Conservation (phyloP, 2,797 vertebrate species). For the Anabacerthia variegaticeps region DNA sequence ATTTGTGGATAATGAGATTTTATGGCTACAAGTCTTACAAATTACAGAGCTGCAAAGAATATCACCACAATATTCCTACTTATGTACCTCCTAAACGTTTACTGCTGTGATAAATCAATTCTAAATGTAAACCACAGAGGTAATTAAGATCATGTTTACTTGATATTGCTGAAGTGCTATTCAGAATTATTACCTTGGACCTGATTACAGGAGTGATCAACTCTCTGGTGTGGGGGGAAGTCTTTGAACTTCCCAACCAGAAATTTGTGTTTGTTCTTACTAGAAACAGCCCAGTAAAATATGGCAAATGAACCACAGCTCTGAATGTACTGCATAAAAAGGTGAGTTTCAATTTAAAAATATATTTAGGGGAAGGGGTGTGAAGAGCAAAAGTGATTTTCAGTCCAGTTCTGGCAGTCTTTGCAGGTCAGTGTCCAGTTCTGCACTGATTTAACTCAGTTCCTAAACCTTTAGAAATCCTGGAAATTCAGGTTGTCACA, state of each 20-base stretch:
- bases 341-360: neutral
- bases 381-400: neutral
- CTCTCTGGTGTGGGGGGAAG: neutral
- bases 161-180: neutral
- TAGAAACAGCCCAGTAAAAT: neutral
- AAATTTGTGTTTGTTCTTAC: neutral
- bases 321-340: neutral
- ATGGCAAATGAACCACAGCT: neutral
- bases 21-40: neutral
- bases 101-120: neutral
- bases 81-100: neutral
- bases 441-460: neutral
- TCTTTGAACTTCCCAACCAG: neutral
- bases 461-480: neutral
- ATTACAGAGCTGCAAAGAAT: neutral
- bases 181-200: neutral
- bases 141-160: neutral
- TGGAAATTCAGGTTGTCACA: neutral
- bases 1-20: neutral
- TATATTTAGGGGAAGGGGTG: fast-evolving
- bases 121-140: neutral
- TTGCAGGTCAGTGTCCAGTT: neutral
- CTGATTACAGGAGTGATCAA: neutral
- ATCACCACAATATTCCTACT: neutral
- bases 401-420: neutral